phyloP scores from a whole-genome alignment of 2,888 invertebrate species.

The Morpho achilles region DNA sequence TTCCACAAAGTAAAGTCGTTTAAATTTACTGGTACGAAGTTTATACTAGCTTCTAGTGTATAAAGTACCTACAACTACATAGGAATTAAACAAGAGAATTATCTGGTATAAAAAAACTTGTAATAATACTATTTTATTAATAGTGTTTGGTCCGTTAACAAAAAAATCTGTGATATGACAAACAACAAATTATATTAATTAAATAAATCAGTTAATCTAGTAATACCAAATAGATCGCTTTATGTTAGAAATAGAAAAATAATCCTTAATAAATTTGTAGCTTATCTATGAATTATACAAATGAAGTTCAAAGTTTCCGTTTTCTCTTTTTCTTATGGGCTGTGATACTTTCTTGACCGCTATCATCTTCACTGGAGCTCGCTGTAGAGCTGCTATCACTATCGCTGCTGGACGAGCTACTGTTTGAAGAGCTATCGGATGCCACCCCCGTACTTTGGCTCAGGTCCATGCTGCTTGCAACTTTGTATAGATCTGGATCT shows the following conservation, averaged over 20 bases:
- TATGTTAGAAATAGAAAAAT: slow-evolving; percentile 33
- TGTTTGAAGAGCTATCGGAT: slow-evolving; percentile 95
- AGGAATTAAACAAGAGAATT: too few relatives aligned
- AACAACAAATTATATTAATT: slow-evolving; percentile 44
- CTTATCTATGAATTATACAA: slow-evolving; percentile 35
- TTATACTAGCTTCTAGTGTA: too few relatives aligned
- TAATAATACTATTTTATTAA: slow-evolving; percentile 20
- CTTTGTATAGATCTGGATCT: slow-evolving; percentile 86
- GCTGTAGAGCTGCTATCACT: slow-evolving; percentile 75
- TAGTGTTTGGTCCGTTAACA: slow-evolving; percentile 29
- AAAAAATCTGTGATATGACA: slow-evolving; percentile 36
- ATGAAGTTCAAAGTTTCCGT: slow-evolving; percentile 67
- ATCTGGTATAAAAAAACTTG: too few relatives aligned
- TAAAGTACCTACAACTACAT: too few relatives aligned
- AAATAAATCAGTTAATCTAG: slow-evolving; percentile 48
- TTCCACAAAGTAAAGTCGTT: too few relatives aligned
- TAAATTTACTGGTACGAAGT: too few relatives aligned
- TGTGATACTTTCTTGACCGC: slow-evolving; percentile 93
- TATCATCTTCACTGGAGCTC: slow-evolving; percentile 83
- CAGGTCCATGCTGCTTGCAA: slow-evolving; percentile 91
- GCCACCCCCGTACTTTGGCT: slow-evolving; percentile 93
- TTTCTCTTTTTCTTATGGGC: slow-evolving; percentile 90
- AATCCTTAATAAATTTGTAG: slow-evolving; percentile 30
- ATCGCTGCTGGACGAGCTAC: slow-evolving; percentile 87
- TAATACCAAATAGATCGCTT: slow-evolving; percentile 57